A percentile compares a stretch with the other conserved stretches of the same genome.
Evolutionary conservation across 2,888 invertebrate species (phyloP).

Genomic region (Mythimna lalbum): DNA sequence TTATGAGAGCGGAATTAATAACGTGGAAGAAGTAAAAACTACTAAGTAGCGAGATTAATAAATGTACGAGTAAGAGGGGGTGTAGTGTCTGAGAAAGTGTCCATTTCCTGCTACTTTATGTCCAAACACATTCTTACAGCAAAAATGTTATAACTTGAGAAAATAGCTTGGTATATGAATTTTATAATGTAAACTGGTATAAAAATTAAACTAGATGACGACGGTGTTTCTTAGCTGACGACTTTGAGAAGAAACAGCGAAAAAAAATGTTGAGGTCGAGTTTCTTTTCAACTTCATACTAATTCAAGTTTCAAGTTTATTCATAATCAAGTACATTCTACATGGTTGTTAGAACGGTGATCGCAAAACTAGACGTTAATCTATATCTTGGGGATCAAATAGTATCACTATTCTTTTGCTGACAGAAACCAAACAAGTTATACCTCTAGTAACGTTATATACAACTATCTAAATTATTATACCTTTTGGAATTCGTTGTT

Average conservation of each 20-base stretch:
- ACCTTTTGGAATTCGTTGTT: too few relatives aligned
- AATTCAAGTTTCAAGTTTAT: too few relatives aligned
- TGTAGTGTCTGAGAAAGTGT: constrained; percentile 28
- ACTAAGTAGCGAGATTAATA: constrained; percentile 55
- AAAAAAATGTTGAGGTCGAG: neutral
- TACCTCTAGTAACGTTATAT: neutral
- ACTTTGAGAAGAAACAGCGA: neutral
- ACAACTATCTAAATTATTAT: neutral
- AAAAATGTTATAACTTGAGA: neutral
- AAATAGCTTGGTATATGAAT: neutral
- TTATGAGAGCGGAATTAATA: constrained; percentile 49
- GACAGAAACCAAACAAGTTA: too few relatives aligned
- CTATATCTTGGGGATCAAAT: too few relatives aligned
- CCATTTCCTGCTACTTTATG: constrained; percentile 15
- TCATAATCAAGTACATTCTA: too few relatives aligned
- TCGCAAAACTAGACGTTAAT: too few relatives aligned
- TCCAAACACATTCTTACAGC: constrained; percentile 10
- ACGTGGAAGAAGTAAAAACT: constrained; percentile 46
- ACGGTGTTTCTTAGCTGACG: neutral
- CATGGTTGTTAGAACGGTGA: too few relatives aligned
- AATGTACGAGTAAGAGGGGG: constrained; percentile 24
- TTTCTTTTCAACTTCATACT: neutral
- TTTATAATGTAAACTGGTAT: neutral
- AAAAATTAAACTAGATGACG: neutral
- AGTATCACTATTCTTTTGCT: too few relatives aligned